Evolutionary conservation across 1,140 invertebrate genomes (phyloP).

Genomic region (Drosophila novamexicana): DNA sequence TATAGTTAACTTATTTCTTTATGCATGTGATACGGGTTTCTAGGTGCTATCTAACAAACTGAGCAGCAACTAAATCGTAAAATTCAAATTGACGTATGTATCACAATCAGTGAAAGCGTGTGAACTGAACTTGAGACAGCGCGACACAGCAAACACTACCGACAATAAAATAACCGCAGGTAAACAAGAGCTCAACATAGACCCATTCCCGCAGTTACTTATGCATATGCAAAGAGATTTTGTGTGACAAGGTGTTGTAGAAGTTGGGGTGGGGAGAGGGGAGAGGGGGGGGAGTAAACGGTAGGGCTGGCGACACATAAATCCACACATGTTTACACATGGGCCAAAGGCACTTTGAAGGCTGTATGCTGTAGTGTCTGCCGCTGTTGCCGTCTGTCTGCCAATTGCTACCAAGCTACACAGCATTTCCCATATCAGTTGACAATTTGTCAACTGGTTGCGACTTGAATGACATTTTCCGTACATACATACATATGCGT

Average conservation of each 20-base stretch:
- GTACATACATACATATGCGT: conserved; percentile 2
- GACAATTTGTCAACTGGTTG: conserved; percentile 76
- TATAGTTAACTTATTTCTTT: conserved; percentile 52
- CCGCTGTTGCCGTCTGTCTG: conserved; percentile 10
- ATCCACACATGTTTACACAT: conserved; percentile 76
- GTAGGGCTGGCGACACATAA: conserved; percentile 53
- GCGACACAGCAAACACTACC: conserved; percentile 39
- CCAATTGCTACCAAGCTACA: conserved; percentile 30
- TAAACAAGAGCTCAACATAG: conserved; percentile 58
- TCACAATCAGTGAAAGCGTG: conserved; percentile 79
- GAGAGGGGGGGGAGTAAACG: background rate
- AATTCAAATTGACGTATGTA: conserved; percentile 63
- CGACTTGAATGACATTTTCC: conserved; percentile 80
- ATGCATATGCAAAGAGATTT: conserved; percentile 68
- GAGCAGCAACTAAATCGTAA: conserved; percentile 51
- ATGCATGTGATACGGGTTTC: conserved; percentile 48
- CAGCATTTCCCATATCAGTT: conserved; percentile 71
- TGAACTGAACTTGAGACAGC: conserved; percentile 80
- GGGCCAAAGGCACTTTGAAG: conserved; percentile 55
- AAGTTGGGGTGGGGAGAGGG: background rate
- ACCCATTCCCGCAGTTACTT: conserved; percentile 19
- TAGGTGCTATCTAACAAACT: conserved; percentile 60
- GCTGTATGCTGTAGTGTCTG: conserved; percentile 20
- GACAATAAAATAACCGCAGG: conserved; percentile 59
- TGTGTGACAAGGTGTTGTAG: background rate